phyloP scores from a whole-genome alignment of 1,140 invertebrate genomes.

The Drosophila setifemur region DNA sequence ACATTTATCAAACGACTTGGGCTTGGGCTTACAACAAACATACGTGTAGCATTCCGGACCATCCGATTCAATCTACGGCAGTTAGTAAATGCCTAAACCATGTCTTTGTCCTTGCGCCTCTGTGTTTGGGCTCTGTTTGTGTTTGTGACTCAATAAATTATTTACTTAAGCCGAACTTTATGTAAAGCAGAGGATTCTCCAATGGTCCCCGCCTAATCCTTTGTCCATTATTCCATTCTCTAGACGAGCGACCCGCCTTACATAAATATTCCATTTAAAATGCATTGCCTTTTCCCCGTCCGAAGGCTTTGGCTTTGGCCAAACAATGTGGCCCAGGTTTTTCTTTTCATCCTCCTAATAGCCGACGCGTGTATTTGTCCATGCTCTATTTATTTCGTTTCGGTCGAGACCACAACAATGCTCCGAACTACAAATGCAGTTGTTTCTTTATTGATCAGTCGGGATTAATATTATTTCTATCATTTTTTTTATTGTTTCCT shows the following conservation, averaged over 20 bases:
- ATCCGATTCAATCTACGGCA: conserved; percentile 12
- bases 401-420: conserved; percentile 31
- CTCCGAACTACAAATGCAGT: conserved; percentile 29
- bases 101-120: conserved; percentile 1
- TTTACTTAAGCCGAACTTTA: conserved; percentile 75
- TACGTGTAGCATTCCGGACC: conserved; percentile 13
- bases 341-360: conserved; percentile 33
- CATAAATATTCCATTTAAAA: conserved; percentile 79
- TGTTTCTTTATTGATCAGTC: conserved; percentile 55
- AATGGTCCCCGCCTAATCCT: conserved; percentile 63
- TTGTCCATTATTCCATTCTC: conserved; percentile 76
- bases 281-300: conserved; percentile 45
- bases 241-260: conserved; percentile 41
- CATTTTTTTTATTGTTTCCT: conserved; percentile 24
- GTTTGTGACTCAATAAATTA: conserved; percentile 69
- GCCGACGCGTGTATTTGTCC: conserved; percentile 45
- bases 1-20: conserved; percentile 56
- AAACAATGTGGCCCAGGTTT: conserved; percentile 12
- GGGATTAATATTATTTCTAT: conserved; percentile 34
- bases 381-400: conserved; percentile 56
- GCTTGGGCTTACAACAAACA: too few relatives aligned
- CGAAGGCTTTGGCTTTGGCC: conserved; percentile 13
- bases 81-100: conserved; percentile 22
- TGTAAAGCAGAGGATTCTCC: conserved; percentile 65
- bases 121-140: conserved; percentile 8